Percentiles rank a stretch among this genome's conserved stretches.
Evolutionary conservation across 2,888 invertebrate genomes (phyloP).

Genomic region (Drosophila nigricruria): DNA sequence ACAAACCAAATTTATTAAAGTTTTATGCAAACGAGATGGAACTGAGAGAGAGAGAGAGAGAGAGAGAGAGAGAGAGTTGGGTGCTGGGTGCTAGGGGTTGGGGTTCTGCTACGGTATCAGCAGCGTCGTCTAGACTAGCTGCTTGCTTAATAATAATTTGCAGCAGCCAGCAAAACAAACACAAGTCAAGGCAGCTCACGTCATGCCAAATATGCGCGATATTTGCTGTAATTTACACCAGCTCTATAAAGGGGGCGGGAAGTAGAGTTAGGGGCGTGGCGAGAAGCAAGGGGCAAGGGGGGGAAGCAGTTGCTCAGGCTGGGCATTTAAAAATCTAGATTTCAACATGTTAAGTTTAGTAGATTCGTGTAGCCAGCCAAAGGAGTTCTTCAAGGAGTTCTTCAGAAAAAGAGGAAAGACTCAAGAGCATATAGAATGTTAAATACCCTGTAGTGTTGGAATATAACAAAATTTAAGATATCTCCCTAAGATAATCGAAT

Average conservation of each 20-base stretch:
- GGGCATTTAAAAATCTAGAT: constrained; percentile 47
- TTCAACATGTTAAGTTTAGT: background rate
- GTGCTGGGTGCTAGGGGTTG: background rate
- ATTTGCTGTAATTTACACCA: constrained; percentile 69
- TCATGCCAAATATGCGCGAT: constrained; percentile 52
- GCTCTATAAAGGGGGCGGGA: background rate
- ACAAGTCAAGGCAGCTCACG: constrained; percentile 47
- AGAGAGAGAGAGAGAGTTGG: no score
- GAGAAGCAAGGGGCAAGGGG: background rate
- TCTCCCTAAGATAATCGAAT: no score
- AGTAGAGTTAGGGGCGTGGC: background rate
- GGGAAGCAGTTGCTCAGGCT: constrained; percentile 14
- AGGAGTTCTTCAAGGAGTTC: no score
- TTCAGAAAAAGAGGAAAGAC: no score
- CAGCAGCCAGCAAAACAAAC: constrained; percentile 57
- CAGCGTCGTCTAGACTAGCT: constrained; percentile 65
- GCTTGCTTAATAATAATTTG: constrained; percentile 72
- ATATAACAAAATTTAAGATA: no score
- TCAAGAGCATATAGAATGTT: no score
- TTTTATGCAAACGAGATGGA: constrained; percentile 38
- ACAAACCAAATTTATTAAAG: constrained; percentile 71
- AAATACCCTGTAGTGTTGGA: no score
- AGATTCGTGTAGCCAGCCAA: no score
- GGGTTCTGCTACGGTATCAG: background rate
- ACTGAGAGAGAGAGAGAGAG: background rate